These are phyloP conservation scores for Apamea epomidion DNA, from an alignment of 2,888 invertebrate genomes.

Conservation along the genomic window DNA sequence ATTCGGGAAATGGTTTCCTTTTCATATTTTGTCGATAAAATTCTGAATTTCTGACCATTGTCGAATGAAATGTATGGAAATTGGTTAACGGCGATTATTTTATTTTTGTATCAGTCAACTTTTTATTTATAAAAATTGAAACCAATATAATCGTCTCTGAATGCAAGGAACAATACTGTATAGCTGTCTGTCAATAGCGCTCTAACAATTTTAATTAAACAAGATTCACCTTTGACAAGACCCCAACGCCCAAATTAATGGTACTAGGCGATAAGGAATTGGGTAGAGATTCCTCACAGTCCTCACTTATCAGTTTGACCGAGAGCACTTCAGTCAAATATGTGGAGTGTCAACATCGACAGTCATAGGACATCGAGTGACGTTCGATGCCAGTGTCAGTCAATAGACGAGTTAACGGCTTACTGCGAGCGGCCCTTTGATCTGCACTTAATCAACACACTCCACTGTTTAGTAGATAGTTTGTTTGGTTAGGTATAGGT, in stretches of 20 bases:
- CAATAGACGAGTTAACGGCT: constrained; percentile 59
- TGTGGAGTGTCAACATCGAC: constrained; percentile 56
- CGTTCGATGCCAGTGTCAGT: constrained; percentile 56
- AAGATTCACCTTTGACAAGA: not conserved
- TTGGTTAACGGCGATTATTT: not conserved
- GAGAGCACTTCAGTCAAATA: constrained; percentile 52
- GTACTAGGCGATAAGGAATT: constrained; percentile 48
- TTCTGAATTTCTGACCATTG: constrained; percentile 10
- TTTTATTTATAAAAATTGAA: not conserved
- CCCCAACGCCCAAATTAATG: constrained; percentile 16
- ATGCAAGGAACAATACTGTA: not conserved
- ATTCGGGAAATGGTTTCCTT: constrained; percentile 47
- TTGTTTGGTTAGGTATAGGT: constrained; percentile 20
- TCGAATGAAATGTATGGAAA: constrained; percentile 9
- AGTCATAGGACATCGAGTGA: constrained; percentile 52
- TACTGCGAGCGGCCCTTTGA: constrained; percentile 62
- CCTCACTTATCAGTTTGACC: constrained; percentile 48
- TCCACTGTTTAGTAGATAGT: constrained; percentile 48
- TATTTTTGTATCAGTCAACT: not conserved
- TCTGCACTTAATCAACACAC: constrained; percentile 57
- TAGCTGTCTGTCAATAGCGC: not conserved
- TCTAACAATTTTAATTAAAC: constrained; percentile 5
- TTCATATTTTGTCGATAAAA: constrained; percentile 41
- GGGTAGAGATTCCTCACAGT: constrained; percentile 41
- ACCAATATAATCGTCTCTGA: not conserved